These are phyloP conservation scores for Palythoa grandis DNA, from an alignment of 92 coral and sea anemone species.

Conservation along the genomic window DNA sequence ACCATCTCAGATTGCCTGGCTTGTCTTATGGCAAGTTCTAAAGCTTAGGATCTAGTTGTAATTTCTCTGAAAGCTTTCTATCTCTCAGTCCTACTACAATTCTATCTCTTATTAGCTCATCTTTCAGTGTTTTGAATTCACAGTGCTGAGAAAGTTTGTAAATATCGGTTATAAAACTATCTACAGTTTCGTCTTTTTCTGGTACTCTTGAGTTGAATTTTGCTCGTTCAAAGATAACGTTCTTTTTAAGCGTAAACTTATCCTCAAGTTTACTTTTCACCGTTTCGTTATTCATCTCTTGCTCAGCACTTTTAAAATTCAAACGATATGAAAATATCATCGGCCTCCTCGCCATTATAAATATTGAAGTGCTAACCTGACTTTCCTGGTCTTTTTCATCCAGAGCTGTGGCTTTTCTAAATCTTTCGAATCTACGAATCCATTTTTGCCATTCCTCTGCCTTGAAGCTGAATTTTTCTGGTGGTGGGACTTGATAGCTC, in stretches of 20 bases:
- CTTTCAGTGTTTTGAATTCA: not conserved
- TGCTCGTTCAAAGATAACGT: not conserved
- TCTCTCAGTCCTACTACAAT: not conserved
- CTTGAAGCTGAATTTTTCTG: too few relatives aligned
- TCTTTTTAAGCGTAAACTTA: too few relatives aligned
- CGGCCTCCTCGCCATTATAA: not conserved
- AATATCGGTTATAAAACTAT: not conserved
- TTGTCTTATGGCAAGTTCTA: not conserved
- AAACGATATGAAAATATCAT: not conserved
- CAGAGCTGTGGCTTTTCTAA: not conserved
- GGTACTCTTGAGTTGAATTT: not conserved
- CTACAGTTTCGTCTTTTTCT: not conserved
- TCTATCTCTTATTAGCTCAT: not conserved
- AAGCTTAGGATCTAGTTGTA: not conserved
- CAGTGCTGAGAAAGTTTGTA: not conserved
- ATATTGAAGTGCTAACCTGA: too few relatives aligned
- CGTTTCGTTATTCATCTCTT: too few relatives aligned
- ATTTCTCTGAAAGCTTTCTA: not conserved
- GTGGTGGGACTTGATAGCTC: too few relatives aligned
- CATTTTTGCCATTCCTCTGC: not conserved
- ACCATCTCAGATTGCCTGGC: not conserved
- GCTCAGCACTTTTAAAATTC: not conserved
- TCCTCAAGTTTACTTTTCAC: not conserved
- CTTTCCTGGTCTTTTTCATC: not conserved
- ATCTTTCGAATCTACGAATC: not conserved